Evolutionary conservation across 2,113 vertebrate genomes (phyloP).

Genomic region (Nesoenas mayeri): DNA sequence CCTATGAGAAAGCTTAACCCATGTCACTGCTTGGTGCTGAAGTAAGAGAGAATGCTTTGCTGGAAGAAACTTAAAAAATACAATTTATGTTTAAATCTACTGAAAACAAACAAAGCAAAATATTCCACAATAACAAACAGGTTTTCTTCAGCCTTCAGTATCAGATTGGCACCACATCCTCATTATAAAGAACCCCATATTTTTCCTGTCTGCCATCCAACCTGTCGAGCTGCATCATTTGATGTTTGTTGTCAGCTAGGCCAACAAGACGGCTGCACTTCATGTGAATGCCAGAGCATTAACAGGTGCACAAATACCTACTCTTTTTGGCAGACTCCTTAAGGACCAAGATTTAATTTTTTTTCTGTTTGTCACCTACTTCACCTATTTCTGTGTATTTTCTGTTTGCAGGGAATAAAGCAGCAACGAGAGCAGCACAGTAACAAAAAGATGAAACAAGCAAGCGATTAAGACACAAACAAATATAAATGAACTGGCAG

Average conservation of each 20-base stretch:
- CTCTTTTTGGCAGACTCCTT: not conserved
- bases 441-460: not conserved
- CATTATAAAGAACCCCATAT: fast-evolving
- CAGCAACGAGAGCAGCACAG: not conserved
- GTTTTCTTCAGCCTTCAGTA: not conserved
- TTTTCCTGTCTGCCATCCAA: not conserved
- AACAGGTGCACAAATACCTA: not conserved
- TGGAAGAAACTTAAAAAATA: not conserved
- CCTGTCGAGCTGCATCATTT: not conserved
- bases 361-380: not conserved
- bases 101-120: not conserved
- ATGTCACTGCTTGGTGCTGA: not conserved
- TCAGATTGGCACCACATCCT: not conserved
- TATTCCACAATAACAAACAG: not conserved
- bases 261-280: not conserved
- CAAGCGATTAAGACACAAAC: not conserved
- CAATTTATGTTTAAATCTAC: not conserved
- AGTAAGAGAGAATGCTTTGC: not conserved
- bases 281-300: not conserved
- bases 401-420: not conserved
- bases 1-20: not conserved
- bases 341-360: not conserved
- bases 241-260: not conserved
- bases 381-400: not conserved
- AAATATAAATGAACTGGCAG: conserved; percentile 3